Evolutionary conservation across 2,797 vertebrate species (phyloP).

Genomic region (Sciaenops ocellatus): DNA sequence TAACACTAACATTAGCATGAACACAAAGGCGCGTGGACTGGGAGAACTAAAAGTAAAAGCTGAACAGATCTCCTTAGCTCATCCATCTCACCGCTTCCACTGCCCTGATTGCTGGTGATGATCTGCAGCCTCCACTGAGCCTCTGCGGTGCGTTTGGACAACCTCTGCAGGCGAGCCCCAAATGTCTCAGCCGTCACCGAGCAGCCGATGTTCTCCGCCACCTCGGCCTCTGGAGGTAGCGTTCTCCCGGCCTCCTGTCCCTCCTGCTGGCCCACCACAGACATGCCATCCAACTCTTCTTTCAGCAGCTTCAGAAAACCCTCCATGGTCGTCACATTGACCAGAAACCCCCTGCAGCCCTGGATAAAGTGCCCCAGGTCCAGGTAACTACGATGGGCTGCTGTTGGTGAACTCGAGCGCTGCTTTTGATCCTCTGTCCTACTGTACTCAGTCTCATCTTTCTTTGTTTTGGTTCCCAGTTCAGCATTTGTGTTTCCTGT

Average conservation of each 20-base stretch:
- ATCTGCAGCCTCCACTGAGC: constrained; percentile 97
- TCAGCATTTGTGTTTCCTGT: constrained; percentile 69
- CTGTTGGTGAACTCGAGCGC: constrained; percentile 15
- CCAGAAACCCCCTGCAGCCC: constrained; percentile 90
- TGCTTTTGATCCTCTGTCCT: constrained; percentile 37
- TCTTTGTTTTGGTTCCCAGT: constrained; percentile 44
- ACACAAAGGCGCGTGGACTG: background rate
- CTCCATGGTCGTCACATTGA: constrained; percentile 87
- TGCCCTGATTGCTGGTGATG: constrained; percentile 89
- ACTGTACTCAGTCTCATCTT: constrained; percentile 65
- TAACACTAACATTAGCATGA: background rate
- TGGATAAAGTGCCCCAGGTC: constrained; percentile 88
- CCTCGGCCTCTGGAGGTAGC: constrained; percentile 77
- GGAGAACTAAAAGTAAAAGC: background rate
- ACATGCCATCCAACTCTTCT: constrained; percentile 90
- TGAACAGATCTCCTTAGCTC: background rate
- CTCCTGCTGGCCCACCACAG: constrained; percentile 85
- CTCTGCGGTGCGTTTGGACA: constrained; percentile 94
- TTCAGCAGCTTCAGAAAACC: constrained; percentile 92
- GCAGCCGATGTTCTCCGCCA: constrained; percentile 86
- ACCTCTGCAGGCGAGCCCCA: constrained; percentile 85
- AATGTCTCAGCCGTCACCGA: constrained; percentile 86
- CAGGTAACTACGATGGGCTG: constrained; percentile 72
- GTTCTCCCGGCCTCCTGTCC: constrained; percentile 79
- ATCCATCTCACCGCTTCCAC: constrained; percentile 67